phyloP scores from a whole-genome alignment of 1,140 invertebrate species.

The Monomorium pharaonis region DNA sequence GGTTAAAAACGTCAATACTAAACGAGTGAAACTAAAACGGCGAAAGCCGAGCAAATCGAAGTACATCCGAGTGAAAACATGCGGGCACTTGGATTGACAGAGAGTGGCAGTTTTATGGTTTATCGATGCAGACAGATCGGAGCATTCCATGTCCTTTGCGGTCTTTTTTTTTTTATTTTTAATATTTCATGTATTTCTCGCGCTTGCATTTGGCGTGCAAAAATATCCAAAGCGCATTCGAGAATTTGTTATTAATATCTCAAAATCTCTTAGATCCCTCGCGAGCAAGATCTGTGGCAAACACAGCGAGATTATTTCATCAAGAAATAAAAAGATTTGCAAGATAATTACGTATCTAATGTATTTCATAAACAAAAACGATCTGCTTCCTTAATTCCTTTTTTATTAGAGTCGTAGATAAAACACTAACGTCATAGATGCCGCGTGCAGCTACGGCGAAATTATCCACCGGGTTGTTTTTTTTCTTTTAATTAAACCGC shows the following conservation, averaged over 20 bases:
- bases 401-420: neutral
- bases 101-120: constrained; percentile 30
- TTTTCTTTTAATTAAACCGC: constrained; percentile 25
- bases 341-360: neutral
- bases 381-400: neutral
- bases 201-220: neutral
- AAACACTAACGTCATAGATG: neutral
- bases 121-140: neutral
- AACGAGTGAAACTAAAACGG: constrained; percentile 22
- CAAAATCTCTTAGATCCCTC: neutral
- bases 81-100: constrained; percentile 31
- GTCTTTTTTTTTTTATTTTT: neutral
- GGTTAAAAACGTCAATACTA: constrained; percentile 44
- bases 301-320: neutral
- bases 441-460: neutral
- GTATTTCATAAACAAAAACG: neutral
- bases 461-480: neutral
- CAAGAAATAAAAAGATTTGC: neutral
- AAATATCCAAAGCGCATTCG: neutral
- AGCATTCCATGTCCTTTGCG: neutral
- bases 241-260: neutral
- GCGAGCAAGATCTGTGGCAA: neutral
- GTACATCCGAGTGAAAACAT: constrained; percentile 28
- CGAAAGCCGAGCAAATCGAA: constrained; percentile 14
- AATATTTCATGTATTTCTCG: neutral